Evolutionary conservation across 2,888 invertebrate genomes (phyloP), one percentile per base, ranked within the genome.

Genomic region (Lamproptera curius): DNA sequence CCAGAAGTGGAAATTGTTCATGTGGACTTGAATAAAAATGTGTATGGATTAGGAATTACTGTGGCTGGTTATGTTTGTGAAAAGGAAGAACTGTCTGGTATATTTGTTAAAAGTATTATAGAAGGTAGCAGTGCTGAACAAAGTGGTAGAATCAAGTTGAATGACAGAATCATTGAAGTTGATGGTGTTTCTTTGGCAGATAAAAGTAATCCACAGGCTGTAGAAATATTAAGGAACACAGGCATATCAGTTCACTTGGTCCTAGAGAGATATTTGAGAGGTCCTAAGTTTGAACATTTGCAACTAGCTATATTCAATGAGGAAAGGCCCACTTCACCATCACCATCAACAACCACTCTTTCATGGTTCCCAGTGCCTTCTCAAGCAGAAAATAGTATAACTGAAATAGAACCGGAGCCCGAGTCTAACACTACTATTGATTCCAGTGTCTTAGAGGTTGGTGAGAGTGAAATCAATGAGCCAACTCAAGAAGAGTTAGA

Each of bases 31-130:
- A 92, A 92, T 65, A 98, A 98, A 79, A 97, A 97, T 83, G 94
- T 94, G 50, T 95, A 97, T 67, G 95, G 98, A 20, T 88, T 97
- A 52, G 98, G 98, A 37, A 97, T 98, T 61, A 98, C 98, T 2
- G 97, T 98, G 43, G 98, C 98, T 2, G 98, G 98, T 38, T 98
- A 98, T 83, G 97, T 98, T 33, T 97, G 98, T 81, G 97, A 97
- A 77, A 97, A 97, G 85, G 99, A 99, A 85, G 99, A 99, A 80
- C 90, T 99, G 42, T 98, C 97, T n/a, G 99, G 99, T 5, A 98
- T 99, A 68, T 99, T 99, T 88, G 98, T 99, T 13, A 98, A 99
- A 82, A 98, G 98, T 75, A 96, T 99, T 62, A 97, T 97, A 67
- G 95, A 96, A 72, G 97, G 97, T 43, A 98, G 98, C 80, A 97